Evolutionary conservation across 2,888 invertebrate species (phyloP).

Genomic region (Notocelia uddmanniana): DNA sequence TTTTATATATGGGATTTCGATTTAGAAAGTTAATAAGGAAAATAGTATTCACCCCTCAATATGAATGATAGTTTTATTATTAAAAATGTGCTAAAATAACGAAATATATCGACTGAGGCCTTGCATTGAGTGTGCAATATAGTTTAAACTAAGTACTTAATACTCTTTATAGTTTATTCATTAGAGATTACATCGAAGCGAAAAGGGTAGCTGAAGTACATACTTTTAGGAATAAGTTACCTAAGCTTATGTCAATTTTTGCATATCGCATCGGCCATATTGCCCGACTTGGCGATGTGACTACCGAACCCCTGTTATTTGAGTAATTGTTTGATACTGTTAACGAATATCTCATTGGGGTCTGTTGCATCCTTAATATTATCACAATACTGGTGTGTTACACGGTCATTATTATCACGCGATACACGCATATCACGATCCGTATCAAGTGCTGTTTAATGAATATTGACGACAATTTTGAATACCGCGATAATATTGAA

Average conservation of each 20-base stretch:
- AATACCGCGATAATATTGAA: no score
- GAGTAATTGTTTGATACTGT: background rate
- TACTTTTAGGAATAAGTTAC: conserved; percentile 26
- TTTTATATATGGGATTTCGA: background rate
- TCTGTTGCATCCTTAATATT: no score
- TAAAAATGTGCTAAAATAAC: conserved; percentile 11
- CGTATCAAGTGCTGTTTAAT: no score
- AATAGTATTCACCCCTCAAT: background rate
- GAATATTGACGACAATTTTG: no score
- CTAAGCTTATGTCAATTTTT: conserved; percentile 1
- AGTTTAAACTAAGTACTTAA: conserved; percentile 56
- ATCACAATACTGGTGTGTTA: no score
- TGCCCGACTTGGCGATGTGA: background rate
- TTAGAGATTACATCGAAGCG: conserved; percentile 57
- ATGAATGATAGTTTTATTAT: conserved; percentile 9
- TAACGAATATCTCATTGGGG: background rate
- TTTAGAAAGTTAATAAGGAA: background rate
- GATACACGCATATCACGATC: no score
- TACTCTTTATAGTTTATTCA: conserved; percentile 70
- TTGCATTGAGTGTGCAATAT: conserved; percentile 42
- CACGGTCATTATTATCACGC: no score
- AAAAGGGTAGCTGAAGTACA: conserved; percentile 62
- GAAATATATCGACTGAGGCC: conserved; percentile 37
- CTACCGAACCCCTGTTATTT: conserved; percentile 1
- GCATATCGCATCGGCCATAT: background rate